Conservation (phyloP, 2,888 invertebrate genomes). For the Philereme vetulata region DNA sequence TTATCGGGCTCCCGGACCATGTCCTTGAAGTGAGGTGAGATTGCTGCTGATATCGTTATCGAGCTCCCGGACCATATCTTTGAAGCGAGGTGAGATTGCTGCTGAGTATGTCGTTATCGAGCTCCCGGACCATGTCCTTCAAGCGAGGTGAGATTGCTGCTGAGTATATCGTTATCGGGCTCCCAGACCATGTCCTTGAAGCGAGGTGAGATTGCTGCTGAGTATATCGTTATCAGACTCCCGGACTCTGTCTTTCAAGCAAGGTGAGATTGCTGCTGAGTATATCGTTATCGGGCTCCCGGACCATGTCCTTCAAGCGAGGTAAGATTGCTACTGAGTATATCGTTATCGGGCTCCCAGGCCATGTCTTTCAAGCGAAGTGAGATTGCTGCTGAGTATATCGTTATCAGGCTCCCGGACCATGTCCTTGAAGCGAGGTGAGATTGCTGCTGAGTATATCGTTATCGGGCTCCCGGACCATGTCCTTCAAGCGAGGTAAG, state of each 20-base stretch:
- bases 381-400: conserved; percentile 47
- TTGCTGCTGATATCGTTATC: background rate
- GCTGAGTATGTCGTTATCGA: too few species aligned
- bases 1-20: conserved; percentile 92
- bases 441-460: conserved; percentile 5
- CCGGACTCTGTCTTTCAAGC: conserved; percentile 91
- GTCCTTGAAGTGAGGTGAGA: conserved; percentile 89
- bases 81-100: conserved; percentile 86
- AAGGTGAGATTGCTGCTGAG: conserved; percentile 79
- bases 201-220: conserved; percentile 82
- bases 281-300: conserved; percentile 84
- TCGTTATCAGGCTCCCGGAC: conserved; percentile 88
- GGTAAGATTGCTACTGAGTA: conserved; percentile 68
- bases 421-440: conserved; percentile 92
- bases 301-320: conserved; percentile 92
- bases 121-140: conserved; percentile 92
- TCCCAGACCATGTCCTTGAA: conserved; percentile 92
- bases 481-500: conserved; percentile 91
- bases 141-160: conserved; percentile 85
- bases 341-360: conserved; percentile 86
- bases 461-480: conserved; percentile 91
- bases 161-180: conserved; percentile 69
- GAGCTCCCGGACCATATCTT: conserved; percentile 91
- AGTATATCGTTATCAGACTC: conserved; percentile 82
- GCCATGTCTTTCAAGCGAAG: conserved; percentile 93